These are phyloP conservation scores for Hydrolagus affinis DNA, from an alignment of 2,113 vertebrate species.

Conservation along the genomic window DNA sequence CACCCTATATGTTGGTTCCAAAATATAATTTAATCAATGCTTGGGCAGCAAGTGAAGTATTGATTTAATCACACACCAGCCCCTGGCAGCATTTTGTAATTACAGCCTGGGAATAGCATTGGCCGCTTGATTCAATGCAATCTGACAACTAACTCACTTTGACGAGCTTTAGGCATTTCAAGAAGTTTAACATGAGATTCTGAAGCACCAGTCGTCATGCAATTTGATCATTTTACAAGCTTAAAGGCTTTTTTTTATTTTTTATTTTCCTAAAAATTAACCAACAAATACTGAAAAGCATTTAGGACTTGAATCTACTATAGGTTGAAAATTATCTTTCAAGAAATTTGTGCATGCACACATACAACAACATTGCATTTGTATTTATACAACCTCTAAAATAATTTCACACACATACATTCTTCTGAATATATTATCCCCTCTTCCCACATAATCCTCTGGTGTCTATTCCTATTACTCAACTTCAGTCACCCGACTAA, in stretches of 20 bases:
- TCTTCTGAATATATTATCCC: no score
- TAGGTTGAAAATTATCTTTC: no score
- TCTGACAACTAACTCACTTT: background rate
- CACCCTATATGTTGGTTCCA: background rate
- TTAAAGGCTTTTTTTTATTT: background rate
- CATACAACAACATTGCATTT: no score
- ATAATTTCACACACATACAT: no score
- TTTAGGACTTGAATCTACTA: background rate
- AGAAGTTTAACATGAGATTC: conserved; percentile 14
- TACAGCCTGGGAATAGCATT: background rate
- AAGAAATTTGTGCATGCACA: no score
- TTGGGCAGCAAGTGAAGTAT: conserved; percentile 12
- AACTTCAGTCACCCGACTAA: background rate
- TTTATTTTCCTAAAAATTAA: background rate
- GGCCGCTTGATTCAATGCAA: background rate
- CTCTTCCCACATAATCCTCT: background rate
- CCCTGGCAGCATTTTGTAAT: conserved; percentile 11
- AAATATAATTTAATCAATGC: conserved; percentile 1
- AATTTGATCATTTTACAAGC: background rate
- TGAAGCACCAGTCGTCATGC: background rate
- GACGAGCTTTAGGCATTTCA: no score
- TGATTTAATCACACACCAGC: conserved; percentile 16
- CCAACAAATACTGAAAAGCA: background rate
- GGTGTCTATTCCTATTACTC: background rate
- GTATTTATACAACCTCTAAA: no score